A percentile compares a stretch with the other conserved stretches of the same genome.
Evolutionary conservation across 2,113 vertebrate genomes (phyloP).

Genomic region (Leptobrachium leishanense): DNA sequence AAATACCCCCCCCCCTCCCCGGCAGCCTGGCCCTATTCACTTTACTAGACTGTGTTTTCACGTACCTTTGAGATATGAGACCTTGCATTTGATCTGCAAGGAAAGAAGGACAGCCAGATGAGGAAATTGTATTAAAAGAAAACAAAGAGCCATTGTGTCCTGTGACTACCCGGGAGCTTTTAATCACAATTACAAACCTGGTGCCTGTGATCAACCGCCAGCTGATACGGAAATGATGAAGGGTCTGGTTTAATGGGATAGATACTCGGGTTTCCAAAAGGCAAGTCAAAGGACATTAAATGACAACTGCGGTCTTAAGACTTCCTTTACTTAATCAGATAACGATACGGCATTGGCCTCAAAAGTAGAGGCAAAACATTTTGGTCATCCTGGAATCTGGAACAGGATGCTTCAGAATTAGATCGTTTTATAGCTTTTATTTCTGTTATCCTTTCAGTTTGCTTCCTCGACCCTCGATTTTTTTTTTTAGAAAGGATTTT

Average conservation of each 20-base stretch:
- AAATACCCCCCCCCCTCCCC: too few relatives aligned
- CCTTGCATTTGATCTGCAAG: constrained; percentile 4
- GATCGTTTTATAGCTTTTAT: too few relatives aligned
- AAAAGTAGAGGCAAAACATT: too few relatives aligned
- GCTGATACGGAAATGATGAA: background rate
- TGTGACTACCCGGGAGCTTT: background rate
- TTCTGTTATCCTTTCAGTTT: too few relatives aligned
- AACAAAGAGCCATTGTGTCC: constrained; percentile 26
- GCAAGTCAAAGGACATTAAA: background rate
- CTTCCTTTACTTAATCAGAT: constrained; percentile 7
- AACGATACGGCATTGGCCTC: background rate
- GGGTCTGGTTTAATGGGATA: background rate
- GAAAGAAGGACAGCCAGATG: constrained; percentile 7
- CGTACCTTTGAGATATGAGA: constrained; percentile 8
- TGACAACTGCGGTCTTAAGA: background rate
- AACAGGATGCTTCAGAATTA: too few relatives aligned
- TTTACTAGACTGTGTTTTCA: background rate
- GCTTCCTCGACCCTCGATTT: too few relatives aligned
- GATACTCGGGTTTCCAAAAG: background rate
- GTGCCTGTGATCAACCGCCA: background rate
- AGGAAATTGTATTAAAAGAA: constrained; percentile 24
- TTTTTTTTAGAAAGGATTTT: too few relatives aligned
- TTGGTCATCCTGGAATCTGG: too few relatives aligned
- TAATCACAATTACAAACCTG: background rate
- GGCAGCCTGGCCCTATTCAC: too few relatives aligned